Base-by-base conservation (phyloP, 2,113 vertebrate genomes). In the Zapornia atra region DNA sequence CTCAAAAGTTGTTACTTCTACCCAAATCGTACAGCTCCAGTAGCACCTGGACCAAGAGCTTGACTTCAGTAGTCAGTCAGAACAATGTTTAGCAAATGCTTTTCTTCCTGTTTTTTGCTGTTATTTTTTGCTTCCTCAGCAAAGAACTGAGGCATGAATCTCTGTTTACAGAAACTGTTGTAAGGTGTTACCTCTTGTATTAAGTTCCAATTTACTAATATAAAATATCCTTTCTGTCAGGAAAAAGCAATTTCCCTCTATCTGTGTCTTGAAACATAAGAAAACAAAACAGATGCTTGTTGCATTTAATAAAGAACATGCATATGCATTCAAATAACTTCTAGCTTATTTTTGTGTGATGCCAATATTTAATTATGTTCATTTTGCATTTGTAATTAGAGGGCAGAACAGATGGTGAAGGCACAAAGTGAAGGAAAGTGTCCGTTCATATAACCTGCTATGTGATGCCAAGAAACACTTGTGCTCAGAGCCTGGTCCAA, bases 301-400 rank as follows among this genome's bases (percentile, higher is more conserved):
- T 97, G 84, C 75, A 69, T 96, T 97, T 96, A 97, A 97, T 97
- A 96, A 97, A 96, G 94, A 94, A 92, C 96, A 96, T 77, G 65
- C 94, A 96, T 95, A 94, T 94, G 96, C 94, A 97, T 92, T 94
- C 88, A 93, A 96, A 96, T 96, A 97, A 92, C 69, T 95, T 96
- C 90, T 90, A 90, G 72, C 90, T 96, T 96, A 96, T 97, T 97
- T 97, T 95, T 97, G 42, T 84, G 82, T 92, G 97, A 97, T 96
- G 96, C 96, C 96, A 97, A 90, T 96, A 94, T 94, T 97, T 97
- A 97, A 97, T 97, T 97, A 97, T 95, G 96, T 86, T 97, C 97
- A 89, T 97, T 97, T 97, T 97, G 90, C 96, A 97, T 97, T 97
- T 97, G 93, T 96, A 97, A 97, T 97, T 97, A 97, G 97, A 97